phyloP scores from a whole-genome alignment of 2,113 vertebrate species.

The Lophochroa leadbeateri region DNA sequence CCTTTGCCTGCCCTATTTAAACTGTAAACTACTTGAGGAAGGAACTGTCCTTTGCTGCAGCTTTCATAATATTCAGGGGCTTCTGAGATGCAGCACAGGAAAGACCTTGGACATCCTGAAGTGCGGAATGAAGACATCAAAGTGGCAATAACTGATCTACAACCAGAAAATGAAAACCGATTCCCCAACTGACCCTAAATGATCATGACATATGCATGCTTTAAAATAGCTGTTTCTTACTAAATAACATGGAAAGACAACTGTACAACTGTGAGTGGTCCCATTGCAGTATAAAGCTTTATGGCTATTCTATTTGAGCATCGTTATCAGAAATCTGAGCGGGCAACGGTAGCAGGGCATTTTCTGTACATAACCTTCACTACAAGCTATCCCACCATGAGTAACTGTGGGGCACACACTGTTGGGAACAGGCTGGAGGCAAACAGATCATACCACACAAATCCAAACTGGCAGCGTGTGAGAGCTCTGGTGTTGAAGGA shows the following conservation, averaged over 20 bases:
- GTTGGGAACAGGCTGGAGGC: background rate
- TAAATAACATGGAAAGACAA: background rate
- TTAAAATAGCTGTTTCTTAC: background rate
- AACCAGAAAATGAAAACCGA: background rate
- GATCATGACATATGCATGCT: background rate
- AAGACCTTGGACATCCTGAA: background rate
- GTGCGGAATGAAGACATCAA: background rate
- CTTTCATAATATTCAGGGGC: background rate
- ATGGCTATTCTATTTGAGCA: background rate
- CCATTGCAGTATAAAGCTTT: background rate
- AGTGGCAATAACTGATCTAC: background rate
- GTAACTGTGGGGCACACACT: background rate
- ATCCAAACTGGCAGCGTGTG: background rate
- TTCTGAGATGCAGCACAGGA: background rate
- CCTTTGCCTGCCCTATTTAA: background rate
- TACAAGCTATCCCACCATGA: accelerated
- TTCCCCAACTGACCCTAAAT: background rate
- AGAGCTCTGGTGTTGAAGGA: background rate
- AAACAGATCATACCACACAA: background rate
- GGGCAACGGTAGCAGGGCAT: background rate
- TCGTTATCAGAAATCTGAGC: background rate
- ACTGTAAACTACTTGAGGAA: background rate
- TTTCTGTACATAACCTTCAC: background rate
- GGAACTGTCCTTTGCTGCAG: background rate
- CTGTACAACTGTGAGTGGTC: background rate